Percentiles rank a stretch among this genome's conserved stretches.
These are phyloP conservation scores for Stomorhina lunata DNA, from an alignment of 2,888 invertebrate species.

Conservation along the genomic window DNA sequence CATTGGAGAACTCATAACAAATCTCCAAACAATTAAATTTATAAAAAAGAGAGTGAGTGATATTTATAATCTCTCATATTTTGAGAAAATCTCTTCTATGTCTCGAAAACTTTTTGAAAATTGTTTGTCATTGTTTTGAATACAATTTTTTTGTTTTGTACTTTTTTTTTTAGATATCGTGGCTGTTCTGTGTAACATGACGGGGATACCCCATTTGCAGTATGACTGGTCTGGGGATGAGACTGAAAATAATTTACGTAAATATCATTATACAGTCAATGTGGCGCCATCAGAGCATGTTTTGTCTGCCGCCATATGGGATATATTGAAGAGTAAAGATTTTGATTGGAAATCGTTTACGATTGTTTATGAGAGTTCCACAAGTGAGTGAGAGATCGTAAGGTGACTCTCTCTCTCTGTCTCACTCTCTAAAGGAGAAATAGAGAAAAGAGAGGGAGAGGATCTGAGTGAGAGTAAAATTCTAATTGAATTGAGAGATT, in stretches of 20 bases:
- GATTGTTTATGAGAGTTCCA: slow-evolving; percentile 90
- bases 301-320: slow-evolving; percentile 86
- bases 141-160: background rate
- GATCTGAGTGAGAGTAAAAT: no score
- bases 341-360: slow-evolving; percentile 91
- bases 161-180: slow-evolving; percentile 74
- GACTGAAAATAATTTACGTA: slow-evolving; percentile 73
- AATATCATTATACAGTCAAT: slow-evolving; percentile 84
- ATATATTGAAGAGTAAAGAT: slow-evolving; percentile 83
- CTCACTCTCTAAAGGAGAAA: no score
- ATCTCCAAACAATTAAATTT: no score
- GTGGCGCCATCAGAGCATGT: slow-evolving; percentile 86
- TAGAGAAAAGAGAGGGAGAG: no score
- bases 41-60: background rate
- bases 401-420: no score
- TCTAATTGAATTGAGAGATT: background rate
- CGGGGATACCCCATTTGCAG: slow-evolving; percentile 84
- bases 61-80: background rate
- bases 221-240: slow-evolving; percentile 83
- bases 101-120: background rate
- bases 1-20: background rate
- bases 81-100: no score
- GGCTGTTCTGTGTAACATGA: slow-evolving; percentile 83
- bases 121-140: slow-evolving; percentile 11
- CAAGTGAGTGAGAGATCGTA: slow-evolving; percentile 82